These are phyloP conservation scores for Styela plicata DNA, from an alignment of 23 tunicate genomes.

Conservation along the genomic window DNA sequence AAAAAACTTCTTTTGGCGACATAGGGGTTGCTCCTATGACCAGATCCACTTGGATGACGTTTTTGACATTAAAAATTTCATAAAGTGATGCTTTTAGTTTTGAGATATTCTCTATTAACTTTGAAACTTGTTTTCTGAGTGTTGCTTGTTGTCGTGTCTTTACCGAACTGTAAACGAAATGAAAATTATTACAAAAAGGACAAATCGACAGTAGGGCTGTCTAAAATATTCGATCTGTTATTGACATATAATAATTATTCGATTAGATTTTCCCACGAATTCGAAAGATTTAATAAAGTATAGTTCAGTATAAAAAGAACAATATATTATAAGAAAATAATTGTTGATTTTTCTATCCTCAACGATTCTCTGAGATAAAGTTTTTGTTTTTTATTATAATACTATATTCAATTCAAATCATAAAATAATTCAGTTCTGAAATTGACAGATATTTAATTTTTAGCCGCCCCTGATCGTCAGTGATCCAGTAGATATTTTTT, in stretches of 20 bases:
- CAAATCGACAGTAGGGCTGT: not conserved
- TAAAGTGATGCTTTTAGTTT: not conserved
- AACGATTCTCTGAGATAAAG: no score
- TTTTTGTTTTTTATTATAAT: no score
- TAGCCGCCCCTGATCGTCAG: no score
- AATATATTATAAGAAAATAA: no score
- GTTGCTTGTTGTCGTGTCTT: not conserved
- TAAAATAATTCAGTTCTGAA: no score
- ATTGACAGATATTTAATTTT: no score
- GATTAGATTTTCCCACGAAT: no score
- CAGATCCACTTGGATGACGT: not conserved
- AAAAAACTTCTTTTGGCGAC: conserved; percentile 14
- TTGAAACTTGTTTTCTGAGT: conserved; percentile 1
- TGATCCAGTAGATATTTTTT: no score
- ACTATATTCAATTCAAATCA: no score
- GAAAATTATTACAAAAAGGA: not conserved
- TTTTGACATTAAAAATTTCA: not conserved
- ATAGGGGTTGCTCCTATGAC: conserved; percentile 10
- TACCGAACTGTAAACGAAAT: not conserved
- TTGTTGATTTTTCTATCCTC: no score
- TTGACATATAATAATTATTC: not conserved
- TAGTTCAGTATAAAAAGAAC: no score
- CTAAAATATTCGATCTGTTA: not conserved
- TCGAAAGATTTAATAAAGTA: no score
- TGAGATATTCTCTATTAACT: not conserved